Evolutionary conservation across 2,113 vertebrate species (phyloP).

Genomic region (Camelus bactrianus): DNA sequence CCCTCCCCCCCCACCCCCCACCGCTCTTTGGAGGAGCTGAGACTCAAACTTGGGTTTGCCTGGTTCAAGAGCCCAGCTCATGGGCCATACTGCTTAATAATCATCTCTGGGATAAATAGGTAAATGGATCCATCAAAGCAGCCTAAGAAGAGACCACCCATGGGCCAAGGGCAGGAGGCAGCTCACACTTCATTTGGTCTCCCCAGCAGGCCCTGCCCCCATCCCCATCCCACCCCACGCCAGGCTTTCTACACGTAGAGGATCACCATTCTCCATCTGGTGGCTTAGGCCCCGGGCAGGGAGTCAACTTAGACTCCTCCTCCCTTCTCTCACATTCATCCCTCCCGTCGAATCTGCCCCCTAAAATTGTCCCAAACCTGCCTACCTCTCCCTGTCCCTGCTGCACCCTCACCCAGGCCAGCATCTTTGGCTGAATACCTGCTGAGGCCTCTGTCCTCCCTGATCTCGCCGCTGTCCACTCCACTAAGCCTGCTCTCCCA

Average conservation of each 20-base stretch:
- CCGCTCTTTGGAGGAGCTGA: background rate
- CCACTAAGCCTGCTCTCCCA: background rate
- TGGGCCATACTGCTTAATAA: background rate
- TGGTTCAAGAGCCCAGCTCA: background rate
- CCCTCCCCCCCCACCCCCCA: background rate
- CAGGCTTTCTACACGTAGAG: background rate
- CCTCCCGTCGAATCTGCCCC: background rate
- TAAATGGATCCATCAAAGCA: background rate
- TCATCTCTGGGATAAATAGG: background rate
- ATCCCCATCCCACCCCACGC: background rate
- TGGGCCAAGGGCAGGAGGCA: background rate
- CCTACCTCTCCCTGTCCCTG: background rate
- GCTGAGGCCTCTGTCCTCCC: background rate
- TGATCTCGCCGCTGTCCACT: background rate
- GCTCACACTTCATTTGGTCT: background rate
- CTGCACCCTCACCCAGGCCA: no score
- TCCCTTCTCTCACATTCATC: background rate
- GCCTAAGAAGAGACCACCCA: background rate
- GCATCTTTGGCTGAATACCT: background rate
- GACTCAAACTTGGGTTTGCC: background rate
- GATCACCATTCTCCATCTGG: background rate
- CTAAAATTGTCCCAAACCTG: background rate
- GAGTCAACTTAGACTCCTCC: background rate
- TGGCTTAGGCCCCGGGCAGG: background rate
- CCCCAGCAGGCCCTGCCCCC: accelerated